Evolutionary conservation across 2,797 vertebrate genomes (phyloP).

Genomic region (Hirundo rustica): DNA sequence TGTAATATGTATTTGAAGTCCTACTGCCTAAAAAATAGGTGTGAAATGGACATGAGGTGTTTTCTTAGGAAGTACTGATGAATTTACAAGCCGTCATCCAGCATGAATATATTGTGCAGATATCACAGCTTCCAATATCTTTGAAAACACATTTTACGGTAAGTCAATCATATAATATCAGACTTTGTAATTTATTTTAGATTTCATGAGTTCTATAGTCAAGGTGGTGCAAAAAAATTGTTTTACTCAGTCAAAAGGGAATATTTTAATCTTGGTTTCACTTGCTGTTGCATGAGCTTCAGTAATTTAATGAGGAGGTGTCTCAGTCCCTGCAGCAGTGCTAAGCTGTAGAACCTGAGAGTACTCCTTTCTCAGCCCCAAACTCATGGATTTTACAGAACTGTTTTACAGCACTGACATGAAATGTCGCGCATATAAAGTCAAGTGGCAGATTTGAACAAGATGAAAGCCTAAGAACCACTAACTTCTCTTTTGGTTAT

Average conservation of each 20-base stretch:
- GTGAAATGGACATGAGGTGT: background rate
- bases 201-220: background rate
- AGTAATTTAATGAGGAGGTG: background rate
- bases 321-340: background rate
- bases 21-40: background rate
- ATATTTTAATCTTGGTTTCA: background rate
- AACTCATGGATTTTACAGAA: slow-evolving; percentile 29
- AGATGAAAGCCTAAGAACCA: slow-evolving; percentile 58
- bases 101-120: background rate
- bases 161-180: background rate
- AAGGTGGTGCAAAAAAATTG: background rate
- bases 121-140: background rate
- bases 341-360: slow-evolving; percentile 8
- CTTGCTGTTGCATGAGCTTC: background rate
- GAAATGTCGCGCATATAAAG: background rate
- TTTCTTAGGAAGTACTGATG: background rate
- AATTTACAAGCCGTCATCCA: background rate
- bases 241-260: background rate
- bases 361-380: background rate
- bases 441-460: background rate
- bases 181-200: background rate
- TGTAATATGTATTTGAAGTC: background rate
- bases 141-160: background rate
- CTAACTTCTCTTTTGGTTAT: slow-evolving; percentile 49
- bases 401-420: slow-evolving; percentile 13